phyloP scores from a whole-genome alignment of 2,888 invertebrate genomes.

The Pycnomerus fuliginosus region DNA sequence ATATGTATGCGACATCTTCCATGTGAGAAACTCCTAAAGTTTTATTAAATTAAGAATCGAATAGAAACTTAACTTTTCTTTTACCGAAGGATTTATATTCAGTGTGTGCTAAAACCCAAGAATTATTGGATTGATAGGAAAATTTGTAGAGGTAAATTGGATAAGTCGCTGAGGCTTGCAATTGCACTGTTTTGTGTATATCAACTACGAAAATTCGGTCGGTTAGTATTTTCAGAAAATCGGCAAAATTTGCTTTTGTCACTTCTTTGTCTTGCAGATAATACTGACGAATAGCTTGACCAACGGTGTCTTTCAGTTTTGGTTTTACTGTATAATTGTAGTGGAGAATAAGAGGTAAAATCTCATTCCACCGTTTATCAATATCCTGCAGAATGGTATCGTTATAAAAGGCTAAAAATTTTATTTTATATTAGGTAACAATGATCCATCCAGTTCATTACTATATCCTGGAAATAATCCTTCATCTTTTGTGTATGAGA shows the following conservation, averaged over 20 bases:
- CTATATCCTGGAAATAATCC: slow-evolving; percentile 64
- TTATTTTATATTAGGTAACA: no score
- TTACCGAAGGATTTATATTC: no score
- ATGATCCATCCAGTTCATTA: no score
- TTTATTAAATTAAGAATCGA: neutral
- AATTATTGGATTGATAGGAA: slow-evolving; percentile 57
- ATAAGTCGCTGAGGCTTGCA: slow-evolving; percentile 59
- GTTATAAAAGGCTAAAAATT: no score
- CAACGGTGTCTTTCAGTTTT: slow-evolving; percentile 31
- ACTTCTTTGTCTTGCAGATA: slow-evolving; percentile 45
- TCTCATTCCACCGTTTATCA: slow-evolving; percentile 44
- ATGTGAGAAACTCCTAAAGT: slow-evolving; percentile 61
- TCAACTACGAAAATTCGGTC: slow-evolving; percentile 65
- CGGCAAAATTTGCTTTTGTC: slow-evolving; percentile 36
- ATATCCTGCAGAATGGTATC: slow-evolving; percentile 43
- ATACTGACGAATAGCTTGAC: slow-evolving; percentile 42
- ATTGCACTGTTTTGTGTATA: slow-evolving; percentile 60
- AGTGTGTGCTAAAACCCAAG: no score
- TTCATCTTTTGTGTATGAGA: slow-evolving; percentile 68
- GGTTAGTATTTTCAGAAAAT: slow-evolving; percentile 53
- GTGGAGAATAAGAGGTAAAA: slow-evolving; percentile 48
- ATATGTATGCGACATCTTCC: slow-evolving; percentile 61
- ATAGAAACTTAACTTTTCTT: no score
- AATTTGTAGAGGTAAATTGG: slow-evolving; percentile 69
- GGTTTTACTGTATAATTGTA: slow-evolving; percentile 46